These are phyloP conservation scores for Philypnodon macrostomus DNA, from an alignment of 2,797 vertebrate species.

Conservation along the genomic window DNA sequence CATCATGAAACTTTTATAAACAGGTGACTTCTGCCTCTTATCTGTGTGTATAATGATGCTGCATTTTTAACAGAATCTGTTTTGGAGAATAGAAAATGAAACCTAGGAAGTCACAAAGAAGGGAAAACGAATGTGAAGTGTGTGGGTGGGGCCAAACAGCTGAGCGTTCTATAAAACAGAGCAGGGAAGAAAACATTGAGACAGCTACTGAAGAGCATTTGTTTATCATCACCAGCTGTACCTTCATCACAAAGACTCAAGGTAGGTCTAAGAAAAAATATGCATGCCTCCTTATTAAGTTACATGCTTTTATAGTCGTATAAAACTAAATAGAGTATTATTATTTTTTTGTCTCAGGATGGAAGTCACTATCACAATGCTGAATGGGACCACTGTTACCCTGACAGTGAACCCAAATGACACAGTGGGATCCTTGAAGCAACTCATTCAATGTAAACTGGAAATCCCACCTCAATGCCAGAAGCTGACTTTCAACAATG, in stretches of 20 bases:
- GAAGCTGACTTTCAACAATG: constrained; percentile 47
- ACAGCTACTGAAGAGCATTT: not conserved
- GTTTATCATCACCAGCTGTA: rapidly evolving
- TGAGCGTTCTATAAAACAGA: constrained; percentile 23
- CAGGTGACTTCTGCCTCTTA: not conserved
- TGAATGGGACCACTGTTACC: constrained; percentile 14
- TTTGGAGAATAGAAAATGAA: constrained; percentile 50
- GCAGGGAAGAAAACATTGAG: rapidly evolving
- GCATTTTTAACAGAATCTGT: not conserved
- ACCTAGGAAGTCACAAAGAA: not conserved
- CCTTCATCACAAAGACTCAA: not conserved
- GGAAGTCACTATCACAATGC: constrained; percentile 48
- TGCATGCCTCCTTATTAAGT: no score
- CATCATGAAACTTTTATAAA: no score
- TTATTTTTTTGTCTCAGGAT: constrained; percentile 33
- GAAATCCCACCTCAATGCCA: not conserved
- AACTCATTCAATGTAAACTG: not conserved
- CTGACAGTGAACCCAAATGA: constrained; percentile 1
- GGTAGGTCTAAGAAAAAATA: constrained; percentile 17
- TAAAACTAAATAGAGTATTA: not conserved
- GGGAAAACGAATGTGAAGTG: constrained; percentile 37
- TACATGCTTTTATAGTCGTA: not conserved
- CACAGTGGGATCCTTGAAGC: constrained; percentile 60
- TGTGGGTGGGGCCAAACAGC: not conserved
- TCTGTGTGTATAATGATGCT: no score